Evolutionary conservation across 2,888 invertebrate species (phyloP), one percentile per base, ranked within the genome.

Genomic region (Tetanocera ferruginea): DNA sequence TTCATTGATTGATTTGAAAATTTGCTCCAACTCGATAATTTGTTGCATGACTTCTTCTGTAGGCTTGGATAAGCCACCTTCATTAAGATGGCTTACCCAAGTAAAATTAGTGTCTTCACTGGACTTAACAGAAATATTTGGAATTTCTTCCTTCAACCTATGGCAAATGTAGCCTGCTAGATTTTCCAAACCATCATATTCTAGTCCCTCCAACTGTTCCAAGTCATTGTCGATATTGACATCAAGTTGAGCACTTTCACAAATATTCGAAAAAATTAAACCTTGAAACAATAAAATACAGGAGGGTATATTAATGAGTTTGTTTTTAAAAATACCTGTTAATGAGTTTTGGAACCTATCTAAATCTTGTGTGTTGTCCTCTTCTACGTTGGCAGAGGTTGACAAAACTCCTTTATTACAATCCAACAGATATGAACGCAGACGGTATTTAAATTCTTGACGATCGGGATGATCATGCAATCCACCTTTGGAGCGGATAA

Each of bases 21-120:
- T 31, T 25, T 64, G 28, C 9, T 64, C 17, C 4, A 78, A 64
- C 9, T 37, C 57, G 14, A 14, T 19, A 74, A 76, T 78, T 8
- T 76, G 49, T 2, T 52, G 0, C 75, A 81, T 79, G 25, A 70
- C 8, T 17, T 60, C 19, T 4, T 28, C 5, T 9, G 79, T 69
- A 34, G 79, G 79, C 23, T 80, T 80, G 14, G 69, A 57, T n/a
- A 80, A 60, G 19, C 79, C 79, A 11, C 76, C 78, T 73, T 81
- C 78, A 64, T 43, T 71, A 2, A 81, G 37, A 31, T 81, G 79
- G 57, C 43, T 78, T 11, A 79, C 76, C 75, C 76, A 79, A 9
- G 80, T 28, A 52, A 37, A 80, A n/a, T n/a, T n/a, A n/a, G n/a
- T n/a, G n/a, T n/a, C n/a, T 1, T 78, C 71, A 0, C 4, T 28